Base-by-base conservation (phyloP, 2,113 vertebrate genomes). In the Brachyhypopomus gauderio region DNA sequence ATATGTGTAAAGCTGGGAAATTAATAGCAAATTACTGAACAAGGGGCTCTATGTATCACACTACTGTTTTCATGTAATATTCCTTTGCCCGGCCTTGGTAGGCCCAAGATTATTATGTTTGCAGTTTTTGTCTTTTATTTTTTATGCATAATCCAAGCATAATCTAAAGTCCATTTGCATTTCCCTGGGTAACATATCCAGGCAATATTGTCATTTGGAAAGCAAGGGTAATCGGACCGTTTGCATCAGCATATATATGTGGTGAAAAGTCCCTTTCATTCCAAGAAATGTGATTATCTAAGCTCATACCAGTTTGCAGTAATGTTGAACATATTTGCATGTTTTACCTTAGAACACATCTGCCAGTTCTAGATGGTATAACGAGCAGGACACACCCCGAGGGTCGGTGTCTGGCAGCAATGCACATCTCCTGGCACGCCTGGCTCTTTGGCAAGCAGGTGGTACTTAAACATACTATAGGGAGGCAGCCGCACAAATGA, bases 401-500 rank as follows among this genome's bases (percentile, higher is more conserved):
- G 81, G 67, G 86, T 81, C 79, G 64, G 48, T 70, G 34, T 41
- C 9, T n/a, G 36, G 41, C 52, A 23, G 48, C 85, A 72, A 56
- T 79, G 75, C 45, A 58, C 62, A 73, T 7, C 30, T n/a, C 63
- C 72, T 80, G 56, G 77, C 66, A 73, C 85, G 85, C 79, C 81
- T 88, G 72, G 72, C 22, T 76, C 34, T 19, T 3, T 1, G 60
- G 62, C 1, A 41, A 12, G 72, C 73, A 81, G 80, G 72, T 81
- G 73, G 80, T 71, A n/a, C 25, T 23, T 30, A 69, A 76, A 67
- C 52, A 5, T 52, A n/a, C 62, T 81, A 74, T 58, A 2, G 79
- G 34, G 79, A 69, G 81, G 72, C 58, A n/a, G 78, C 66, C 64
- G 77, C 85, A 84, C 17, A 63, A 77, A 82, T 72, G 66, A 83